Conservation (phyloP, 2,888 invertebrate genomes). For the Drosophila yooni region DNA sequence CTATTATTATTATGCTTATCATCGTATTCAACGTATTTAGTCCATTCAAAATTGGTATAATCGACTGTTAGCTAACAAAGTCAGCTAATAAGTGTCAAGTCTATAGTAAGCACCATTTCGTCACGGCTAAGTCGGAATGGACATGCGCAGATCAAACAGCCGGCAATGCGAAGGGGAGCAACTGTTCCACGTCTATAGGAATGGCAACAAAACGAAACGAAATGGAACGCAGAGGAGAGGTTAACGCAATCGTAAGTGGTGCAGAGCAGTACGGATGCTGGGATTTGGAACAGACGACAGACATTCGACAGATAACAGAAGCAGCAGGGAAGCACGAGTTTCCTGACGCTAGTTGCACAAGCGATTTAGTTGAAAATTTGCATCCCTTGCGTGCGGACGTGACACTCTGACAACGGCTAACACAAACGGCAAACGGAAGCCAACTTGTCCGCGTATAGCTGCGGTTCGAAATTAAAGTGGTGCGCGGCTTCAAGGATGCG, state of each 20-base stretch:
- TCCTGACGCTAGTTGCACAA: slow-evolving; percentile 49
- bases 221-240: slow-evolving; percentile 17
- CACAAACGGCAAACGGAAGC: slow-evolving; percentile 25
- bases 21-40: not conserved
- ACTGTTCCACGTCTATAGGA: not conserved
- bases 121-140: slow-evolving; percentile 34
- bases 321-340: slow-evolving; percentile 39
- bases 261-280: slow-evolving; percentile 16
- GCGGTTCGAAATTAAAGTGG: slow-evolving; percentile 37
- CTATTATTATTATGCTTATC: not conserved
- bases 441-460: slow-evolving; percentile 48
- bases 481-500: slow-evolving; percentile 32
- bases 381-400: slow-evolving; percentile 73
- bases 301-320: slow-evolving; percentile 23
- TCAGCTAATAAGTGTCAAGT: slow-evolving; percentile 33
- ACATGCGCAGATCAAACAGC: slow-evolving; percentile 48
- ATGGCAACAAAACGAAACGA: slow-evolving; percentile 12
- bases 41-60: slow-evolving; percentile 7
- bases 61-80: slow-evolving; percentile 27
- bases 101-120: slow-evolving; percentile 7
- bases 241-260: not conserved
- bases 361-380: slow-evolving; percentile 73
- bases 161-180: slow-evolving; percentile 13
- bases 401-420: slow-evolving; percentile 24
- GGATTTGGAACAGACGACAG: slow-evolving; percentile 34